Conservation (phyloP, 2,113 vertebrate species). For the Centrocercus urophasianus region DNA sequence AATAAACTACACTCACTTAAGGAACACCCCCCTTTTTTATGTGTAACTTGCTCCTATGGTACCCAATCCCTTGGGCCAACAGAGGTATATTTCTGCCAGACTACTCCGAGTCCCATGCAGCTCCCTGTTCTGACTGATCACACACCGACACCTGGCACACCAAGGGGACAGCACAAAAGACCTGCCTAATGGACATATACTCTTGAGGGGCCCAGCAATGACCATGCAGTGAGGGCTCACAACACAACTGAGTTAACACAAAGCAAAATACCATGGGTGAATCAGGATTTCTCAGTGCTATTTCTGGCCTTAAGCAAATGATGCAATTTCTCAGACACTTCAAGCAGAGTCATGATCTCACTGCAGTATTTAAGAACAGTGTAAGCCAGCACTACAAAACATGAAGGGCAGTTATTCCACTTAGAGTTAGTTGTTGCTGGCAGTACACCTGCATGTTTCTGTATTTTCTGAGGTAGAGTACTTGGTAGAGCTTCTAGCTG, state of each 20-base stretch:
- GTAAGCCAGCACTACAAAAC: neutral
- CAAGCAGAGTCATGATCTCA: neutral
- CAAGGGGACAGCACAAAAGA: neutral
- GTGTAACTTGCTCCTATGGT: neutral
- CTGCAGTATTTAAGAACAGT: neutral
- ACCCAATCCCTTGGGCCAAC: neutral
- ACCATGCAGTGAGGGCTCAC: neutral
- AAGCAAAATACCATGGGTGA: neutral
- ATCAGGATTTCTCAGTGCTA: neutral
- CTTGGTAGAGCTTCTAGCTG: neutral
- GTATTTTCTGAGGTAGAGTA: neutral
- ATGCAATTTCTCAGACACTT: neutral
- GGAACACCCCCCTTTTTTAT: neutral
- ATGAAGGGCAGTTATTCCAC: neutral
- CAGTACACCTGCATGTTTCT: neutral
- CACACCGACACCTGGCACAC: neutral
- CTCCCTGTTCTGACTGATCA: neutral
- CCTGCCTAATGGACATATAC: neutral
- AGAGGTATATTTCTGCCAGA: neutral
- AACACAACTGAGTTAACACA: neutral
- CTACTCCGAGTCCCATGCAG: neutral
- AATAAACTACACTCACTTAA: neutral
- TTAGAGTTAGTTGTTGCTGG: neutral
- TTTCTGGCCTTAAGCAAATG: neutral
- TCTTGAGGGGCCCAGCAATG: neutral